Conservation (phyloP, 2,888 invertebrate species). For the Coecobrya sp. region DNA sequence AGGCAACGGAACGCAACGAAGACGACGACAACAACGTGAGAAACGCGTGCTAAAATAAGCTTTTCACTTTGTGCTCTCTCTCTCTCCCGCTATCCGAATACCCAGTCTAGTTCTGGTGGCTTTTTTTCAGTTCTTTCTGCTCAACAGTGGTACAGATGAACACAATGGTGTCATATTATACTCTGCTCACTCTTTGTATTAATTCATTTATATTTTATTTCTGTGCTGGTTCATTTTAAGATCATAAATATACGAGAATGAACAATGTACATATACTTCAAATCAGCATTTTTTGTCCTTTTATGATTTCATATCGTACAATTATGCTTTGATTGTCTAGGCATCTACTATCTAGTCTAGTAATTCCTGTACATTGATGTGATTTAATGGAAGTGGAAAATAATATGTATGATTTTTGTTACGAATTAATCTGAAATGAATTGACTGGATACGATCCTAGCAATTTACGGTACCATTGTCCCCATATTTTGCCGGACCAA, state of each 20-base stretch:
- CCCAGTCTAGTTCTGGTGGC: constrained; percentile 20
- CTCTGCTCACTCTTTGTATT: background rate
- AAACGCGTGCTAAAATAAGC: constrained; percentile 81
- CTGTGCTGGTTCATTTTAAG: background rate
- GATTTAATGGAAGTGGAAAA: too few relatives aligned
- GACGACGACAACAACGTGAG: constrained; percentile 66
- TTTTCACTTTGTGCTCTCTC: constrained; percentile 40
- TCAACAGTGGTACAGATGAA: background rate
- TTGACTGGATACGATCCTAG: too few relatives aligned
- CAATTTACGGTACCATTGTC: too few relatives aligned
- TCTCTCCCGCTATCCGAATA: background rate
- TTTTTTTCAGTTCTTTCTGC: constrained; percentile 18
- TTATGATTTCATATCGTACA: background rate
- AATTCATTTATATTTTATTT: background rate
- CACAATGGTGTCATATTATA: background rate
- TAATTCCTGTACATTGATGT: too few relatives aligned
- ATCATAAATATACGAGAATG: background rate
- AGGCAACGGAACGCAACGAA: constrained; percentile 39
- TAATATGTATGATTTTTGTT: too few relatives aligned
- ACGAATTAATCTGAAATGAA: too few relatives aligned
- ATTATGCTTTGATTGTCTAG: background rate
- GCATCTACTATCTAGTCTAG: too few relatives aligned
- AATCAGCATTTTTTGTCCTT: background rate
- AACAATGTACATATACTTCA: too few relatives aligned
- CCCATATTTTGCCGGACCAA: too few relatives aligned